Evolutionary conservation across 2,888 invertebrate genomes (phyloP), one percentile per base, ranked within the genome.

Genomic region (Merodon equestris): DNA sequence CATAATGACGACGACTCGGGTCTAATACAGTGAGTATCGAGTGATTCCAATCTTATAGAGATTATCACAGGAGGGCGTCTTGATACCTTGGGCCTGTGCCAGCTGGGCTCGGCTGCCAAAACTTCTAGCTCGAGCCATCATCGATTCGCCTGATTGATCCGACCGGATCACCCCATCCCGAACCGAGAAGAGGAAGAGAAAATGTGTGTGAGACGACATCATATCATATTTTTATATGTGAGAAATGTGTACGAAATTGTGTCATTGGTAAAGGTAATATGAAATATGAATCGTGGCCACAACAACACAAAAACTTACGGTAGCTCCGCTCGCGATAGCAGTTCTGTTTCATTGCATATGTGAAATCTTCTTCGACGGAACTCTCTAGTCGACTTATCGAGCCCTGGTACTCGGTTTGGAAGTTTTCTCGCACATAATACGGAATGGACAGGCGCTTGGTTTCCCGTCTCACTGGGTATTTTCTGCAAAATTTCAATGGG

Each of bases 391-490:
- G 91, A 70, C 93, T 91, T 84, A 98, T 90, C 68, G 95, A 96
- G 27, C 96, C 96, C 86, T 95, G 95, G 90, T 97, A 97, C 86
- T 97, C 96, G 45, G 51, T 79, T 66, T 83, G 83, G 81, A 98
- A 98, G 88, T 96, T 96, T 71, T 96, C 95, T 88, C 97, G 97
- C 64, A 99, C 98, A 88, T 93, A 99, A 88, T 98, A 99, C 0
- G 96, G 94, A 45, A 99, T 93, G 87, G 93, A 93, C 71, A 97
- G 90, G 84, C 95, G 94, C 83, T 92, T 91, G 0, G 95, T 96
- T 84, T 92, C 91, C 83, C 94, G 90, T 13, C 91, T 91, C 82
- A 95, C 91, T 7, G 94, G 92, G 85, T 90, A 91, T 89, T 91
- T 91, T 61, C 91, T 91, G 83, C 13, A 73, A 81, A 74, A 73